Evolutionary conservation across 2,797 vertebrate species (phyloP).

Genomic region (Parauchenoglanis punctatus): DNA sequence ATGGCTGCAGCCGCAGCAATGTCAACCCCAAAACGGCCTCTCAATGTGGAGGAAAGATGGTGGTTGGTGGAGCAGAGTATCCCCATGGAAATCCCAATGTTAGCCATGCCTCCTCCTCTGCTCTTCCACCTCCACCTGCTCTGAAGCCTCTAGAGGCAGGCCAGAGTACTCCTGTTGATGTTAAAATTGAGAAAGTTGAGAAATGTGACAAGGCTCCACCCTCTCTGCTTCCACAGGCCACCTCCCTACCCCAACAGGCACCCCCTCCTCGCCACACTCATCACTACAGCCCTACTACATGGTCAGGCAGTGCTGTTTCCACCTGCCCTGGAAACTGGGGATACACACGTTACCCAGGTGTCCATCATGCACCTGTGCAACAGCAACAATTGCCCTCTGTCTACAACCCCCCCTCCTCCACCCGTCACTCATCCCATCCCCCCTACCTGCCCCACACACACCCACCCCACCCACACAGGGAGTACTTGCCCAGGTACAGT

Average conservation of each 20-base stretch:
- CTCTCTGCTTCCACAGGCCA: conserved; percentile 74
- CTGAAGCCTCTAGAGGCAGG: conserved; percentile 78
- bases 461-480: conserved; percentile 77
- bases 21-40: conserved; percentile 73
- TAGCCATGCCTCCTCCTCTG: conserved; percentile 66
- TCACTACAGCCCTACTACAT: conserved; percentile 85
- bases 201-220: conserved; percentile 79
- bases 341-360: conserved; percentile 79
- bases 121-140: conserved; percentile 80
- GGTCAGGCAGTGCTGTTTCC: conserved; percentile 76
- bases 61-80: conserved; percentile 73
- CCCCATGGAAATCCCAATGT: conserved; percentile 73
- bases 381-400: conserved; percentile 83
- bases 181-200: conserved; percentile 78
- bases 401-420: conserved; percentile 79
- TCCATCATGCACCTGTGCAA: conserved; percentile 79
- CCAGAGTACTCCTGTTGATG: conserved; percentile 69
- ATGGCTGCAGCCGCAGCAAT: conserved; percentile 68
- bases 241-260: conserved; percentile 77
- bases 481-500: conserved; percentile 80
- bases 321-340: conserved; percentile 80
- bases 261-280: conserved; percentile 80
- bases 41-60: conserved; percentile 74
- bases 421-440: conserved; percentile 76
- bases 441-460: conserved; percentile 79